These are phyloP conservation scores for Blera fallax DNA, from an alignment of 2,888 invertebrate genomes.

Conservation along the genomic window DNA sequence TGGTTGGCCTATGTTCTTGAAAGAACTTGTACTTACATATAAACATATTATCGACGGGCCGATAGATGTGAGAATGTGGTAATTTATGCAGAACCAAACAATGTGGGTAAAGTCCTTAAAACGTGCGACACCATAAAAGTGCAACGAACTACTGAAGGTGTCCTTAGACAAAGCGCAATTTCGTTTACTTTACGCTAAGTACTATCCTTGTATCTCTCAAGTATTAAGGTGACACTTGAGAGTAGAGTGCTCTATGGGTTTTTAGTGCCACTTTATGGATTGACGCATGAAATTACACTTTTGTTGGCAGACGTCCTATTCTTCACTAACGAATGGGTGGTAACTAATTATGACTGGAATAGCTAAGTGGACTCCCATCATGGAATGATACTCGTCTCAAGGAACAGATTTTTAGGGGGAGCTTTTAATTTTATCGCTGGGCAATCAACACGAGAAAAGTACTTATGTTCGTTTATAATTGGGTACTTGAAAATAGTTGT, in stretches of 20 bases:
- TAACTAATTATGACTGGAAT: neutral
- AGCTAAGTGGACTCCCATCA: too few relatives aligned
- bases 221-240: conserved; percentile 30
- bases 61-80: neutral
- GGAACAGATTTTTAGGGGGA: neutral
- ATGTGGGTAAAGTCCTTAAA: neutral
- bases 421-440: neutral
- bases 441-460: neutral
- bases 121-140: neutral
- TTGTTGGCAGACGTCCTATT: neutral
- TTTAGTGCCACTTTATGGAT: conserved; percentile 33
- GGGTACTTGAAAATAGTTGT: neutral
- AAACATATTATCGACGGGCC: too few relatives aligned
- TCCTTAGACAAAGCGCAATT: conserved; percentile 15
- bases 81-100: conserved; percentile 7
- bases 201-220: neutral
- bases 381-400: neutral
- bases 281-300: conserved; percentile 18
- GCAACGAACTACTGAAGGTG: conserved; percentile 22
- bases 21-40: neutral
- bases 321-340: neutral
- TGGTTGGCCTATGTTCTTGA: neutral
- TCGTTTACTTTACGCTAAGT: neutral
- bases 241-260: neutral
- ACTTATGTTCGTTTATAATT: neutral